phyloP scores from a whole-genome alignment of 2,113 vertebrate genomes.

The Rhagologus leucostigma region DNA sequence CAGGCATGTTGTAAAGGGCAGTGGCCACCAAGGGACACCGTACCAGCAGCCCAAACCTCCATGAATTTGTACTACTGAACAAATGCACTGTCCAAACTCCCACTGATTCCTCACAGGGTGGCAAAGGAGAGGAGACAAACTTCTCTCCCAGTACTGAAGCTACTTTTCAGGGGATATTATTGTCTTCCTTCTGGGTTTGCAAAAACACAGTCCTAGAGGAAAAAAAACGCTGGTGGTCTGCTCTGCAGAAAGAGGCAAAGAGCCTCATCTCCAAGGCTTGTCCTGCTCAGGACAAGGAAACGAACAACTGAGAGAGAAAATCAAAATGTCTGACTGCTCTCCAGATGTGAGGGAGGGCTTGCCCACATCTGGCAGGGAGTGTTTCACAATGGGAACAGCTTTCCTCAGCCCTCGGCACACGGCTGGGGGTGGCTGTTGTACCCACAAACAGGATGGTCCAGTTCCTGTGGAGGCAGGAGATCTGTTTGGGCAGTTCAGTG shows the following conservation, averaged over 20 bases:
- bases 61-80: neutral
- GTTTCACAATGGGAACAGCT: neutral
- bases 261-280: neutral
- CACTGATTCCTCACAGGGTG: neutral
- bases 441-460: conserved; percentile 51
- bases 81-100: neutral
- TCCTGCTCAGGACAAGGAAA: neutral
- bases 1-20: neutral
- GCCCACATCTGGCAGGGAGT: conserved; percentile 26
- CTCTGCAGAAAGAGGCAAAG: neutral
- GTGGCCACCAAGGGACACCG: neutral
- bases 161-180: neutral
- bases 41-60: neutral
- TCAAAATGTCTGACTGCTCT: neutral
- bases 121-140: neutral
- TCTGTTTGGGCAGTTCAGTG: neutral
- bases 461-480: conserved; percentile 9
- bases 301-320: neutral
- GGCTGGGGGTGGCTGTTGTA: neutral
- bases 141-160: neutral
- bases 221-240: neutral
- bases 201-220: neutral
- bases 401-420: neutral
- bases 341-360: conserved; percentile 28
- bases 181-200: neutral